Conservation (phyloP, 1,140 invertebrate genomes). For the Zeugodacus cucurbitae region DNA sequence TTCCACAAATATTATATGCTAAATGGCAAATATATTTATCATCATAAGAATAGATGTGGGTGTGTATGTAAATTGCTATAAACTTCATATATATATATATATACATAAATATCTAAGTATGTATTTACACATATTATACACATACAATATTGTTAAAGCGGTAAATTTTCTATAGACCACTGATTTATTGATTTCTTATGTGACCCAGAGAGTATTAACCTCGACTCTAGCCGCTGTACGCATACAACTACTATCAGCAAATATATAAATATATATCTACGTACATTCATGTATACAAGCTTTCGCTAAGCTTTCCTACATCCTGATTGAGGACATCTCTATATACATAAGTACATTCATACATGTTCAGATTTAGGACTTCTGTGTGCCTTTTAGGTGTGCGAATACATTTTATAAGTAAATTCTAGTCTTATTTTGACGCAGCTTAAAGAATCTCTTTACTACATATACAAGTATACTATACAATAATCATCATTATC, state of each 20-base stretch:
- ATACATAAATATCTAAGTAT: background rate
- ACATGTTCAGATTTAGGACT: background rate
- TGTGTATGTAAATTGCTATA: no score
- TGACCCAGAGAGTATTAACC: slow-evolving; percentile 34
- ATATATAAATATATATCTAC: background rate
- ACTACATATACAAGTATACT: no score
- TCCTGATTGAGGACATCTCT: background rate
- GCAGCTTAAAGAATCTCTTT: no score
- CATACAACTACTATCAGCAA: background rate
- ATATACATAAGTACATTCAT: background rate
- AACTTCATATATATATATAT: no score
- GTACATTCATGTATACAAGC: background rate
- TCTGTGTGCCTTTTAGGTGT: no score
- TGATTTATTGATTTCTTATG: slow-evolving; percentile 35
- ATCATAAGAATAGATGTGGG: no score
- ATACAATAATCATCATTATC: no score
- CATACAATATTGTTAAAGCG: background rate
- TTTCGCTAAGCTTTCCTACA: background rate
- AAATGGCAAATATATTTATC: background rate
- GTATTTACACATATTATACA: background rate
- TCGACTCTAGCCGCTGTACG: background rate
- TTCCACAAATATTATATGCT: background rate
- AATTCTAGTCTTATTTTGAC: no score
- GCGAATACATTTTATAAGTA: no score
- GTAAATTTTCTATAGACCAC: background rate